Evolutionary conservation across 2,888 invertebrate species (phyloP).

Genomic region (Amiota minor): DNA sequence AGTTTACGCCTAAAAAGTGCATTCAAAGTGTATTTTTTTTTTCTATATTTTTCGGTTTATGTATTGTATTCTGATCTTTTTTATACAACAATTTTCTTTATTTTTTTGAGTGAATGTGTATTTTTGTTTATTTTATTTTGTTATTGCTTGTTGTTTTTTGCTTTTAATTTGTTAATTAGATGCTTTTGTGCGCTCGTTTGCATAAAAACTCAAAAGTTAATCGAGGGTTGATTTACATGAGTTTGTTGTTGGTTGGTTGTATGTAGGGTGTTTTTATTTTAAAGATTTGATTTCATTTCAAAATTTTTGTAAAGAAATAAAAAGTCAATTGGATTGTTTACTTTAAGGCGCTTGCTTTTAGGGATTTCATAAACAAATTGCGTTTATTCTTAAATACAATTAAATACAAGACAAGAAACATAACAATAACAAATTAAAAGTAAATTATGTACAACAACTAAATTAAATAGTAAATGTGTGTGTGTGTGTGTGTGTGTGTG

Average conservation of each 20-base stretch:
- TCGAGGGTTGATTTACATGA: slow-evolving; percentile 20
- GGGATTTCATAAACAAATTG: neutral
- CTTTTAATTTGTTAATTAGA: slow-evolving; percentile 65
- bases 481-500: too few species aligned
- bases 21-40: slow-evolving; percentile 61
- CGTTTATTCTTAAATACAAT: neutral
- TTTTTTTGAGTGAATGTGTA: slow-evolving; percentile 32
- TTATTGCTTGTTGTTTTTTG: slow-evolving; percentile 47
- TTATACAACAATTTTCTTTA: slow-evolving; percentile 1
- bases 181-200: slow-evolving; percentile 54
- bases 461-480: slow-evolving; percentile 8
- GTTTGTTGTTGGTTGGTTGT: neutral
- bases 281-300: neutral
- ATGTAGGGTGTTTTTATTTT: neutral
- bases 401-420: neutral
- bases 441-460: neutral
- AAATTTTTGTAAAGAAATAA: too few species aligned
- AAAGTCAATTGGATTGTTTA: neutral
- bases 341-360: neutral
- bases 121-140: slow-evolving; percentile 45
- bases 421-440: neutral
- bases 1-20: slow-evolving; percentile 60
- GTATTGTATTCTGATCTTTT: slow-evolving; percentile 8
- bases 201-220: slow-evolving; percentile 39
- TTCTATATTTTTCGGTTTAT: neutral